Percentiles rank a stretch among this genome's conserved stretches.
phyloP scores from a whole-genome alignment of 2,888 invertebrate species.

The Phania funesta region DNA sequence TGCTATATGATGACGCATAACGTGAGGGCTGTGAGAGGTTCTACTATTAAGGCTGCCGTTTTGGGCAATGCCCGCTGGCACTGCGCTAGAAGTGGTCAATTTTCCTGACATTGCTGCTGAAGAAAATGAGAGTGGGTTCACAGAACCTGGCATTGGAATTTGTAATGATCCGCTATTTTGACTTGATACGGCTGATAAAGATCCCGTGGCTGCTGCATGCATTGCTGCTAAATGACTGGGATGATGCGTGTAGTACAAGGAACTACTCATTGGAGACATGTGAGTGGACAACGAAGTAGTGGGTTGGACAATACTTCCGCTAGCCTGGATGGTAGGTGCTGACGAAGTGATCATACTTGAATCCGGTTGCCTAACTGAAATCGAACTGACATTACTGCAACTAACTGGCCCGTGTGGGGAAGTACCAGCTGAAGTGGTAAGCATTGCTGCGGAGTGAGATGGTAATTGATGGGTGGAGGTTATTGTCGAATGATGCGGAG shows the following conservation, averaged over 20 bases:
- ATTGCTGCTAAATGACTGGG: constrained; percentile 75
- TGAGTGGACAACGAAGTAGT: constrained; percentile 74
- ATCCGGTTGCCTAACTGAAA: constrained; percentile 68
- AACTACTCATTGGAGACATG: constrained; percentile 77
- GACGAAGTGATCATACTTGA: constrained; percentile 70
- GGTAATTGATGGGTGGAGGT: constrained; percentile 76
- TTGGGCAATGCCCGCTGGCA: constrained; percentile 69
- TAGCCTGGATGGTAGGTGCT: constrained; percentile 71
- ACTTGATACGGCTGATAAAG: constrained; percentile 75
- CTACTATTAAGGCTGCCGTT: constrained; percentile 72
- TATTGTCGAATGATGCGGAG: constrained; percentile 75
- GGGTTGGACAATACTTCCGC: constrained; percentile 70
- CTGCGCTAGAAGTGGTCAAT: constrained; percentile 72
- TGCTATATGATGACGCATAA: constrained; percentile 74
- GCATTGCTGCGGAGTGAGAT: constrained; percentile 72
- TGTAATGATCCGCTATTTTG: constrained; percentile 64
- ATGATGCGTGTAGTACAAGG: constrained; percentile 75
- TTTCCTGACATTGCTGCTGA: constrained; percentile 70
- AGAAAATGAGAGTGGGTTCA: constrained; percentile 53
- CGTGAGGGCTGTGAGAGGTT: constrained; percentile 76
- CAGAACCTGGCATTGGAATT: constrained; percentile 61
- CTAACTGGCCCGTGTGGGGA: constrained; percentile 75
- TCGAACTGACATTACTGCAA: constrained; percentile 62
- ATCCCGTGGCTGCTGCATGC: constrained; percentile 75
- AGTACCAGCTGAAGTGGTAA: constrained; percentile 67